Base-by-base conservation (phyloP, 2,113 vertebrate species). In the Pelecanus crispus region DNA sequence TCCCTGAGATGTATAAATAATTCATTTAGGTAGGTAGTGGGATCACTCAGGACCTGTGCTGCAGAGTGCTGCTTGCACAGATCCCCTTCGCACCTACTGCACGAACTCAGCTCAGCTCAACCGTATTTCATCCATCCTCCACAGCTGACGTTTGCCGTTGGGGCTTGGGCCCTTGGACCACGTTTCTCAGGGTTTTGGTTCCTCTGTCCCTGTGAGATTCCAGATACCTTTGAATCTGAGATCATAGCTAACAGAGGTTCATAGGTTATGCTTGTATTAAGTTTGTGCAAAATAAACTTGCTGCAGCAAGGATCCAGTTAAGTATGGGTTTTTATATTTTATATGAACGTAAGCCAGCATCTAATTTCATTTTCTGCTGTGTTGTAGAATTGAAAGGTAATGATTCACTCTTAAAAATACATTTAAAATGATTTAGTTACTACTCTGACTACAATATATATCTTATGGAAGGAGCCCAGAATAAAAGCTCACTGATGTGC, bases 381-480 rank as follows among this genome's bases (percentile, higher is more conserved):
- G 55, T 14, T 83, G 62, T 71, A 83, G 81, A 68, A 79, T 68
- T 84, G 87, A 86, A 78, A 96, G 61, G 56, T 47, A 94, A 91
- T 86, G 15, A 74, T 93, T 92, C 72, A 67, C 83, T 75, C 49
- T 85, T 74, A 50, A 88, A 92, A 96, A 94, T 42, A 44, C 62
- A 65, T 56, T 80, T 86, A 1, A 75, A 90, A 77, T 74, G 2
- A 68, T 90, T 88, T 70, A 90, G 67, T 81, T 94, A 74, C 40
- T 58, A n/a, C 49, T 88, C 61, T 81, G 42, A 70, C 92, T 73
- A 9, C 42, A 77, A 44, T 7, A 44, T 58, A 3, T 75, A 17
- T 71, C 65, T 84, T 44, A 62, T 21, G 38, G 87, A 92, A 58
- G 72, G 58, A 84, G 32, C 70, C 42, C 68, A 71, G 58, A 40